Conservation (phyloP, 1,140 invertebrate species). For the Melipona quadrifasciata region DNA sequence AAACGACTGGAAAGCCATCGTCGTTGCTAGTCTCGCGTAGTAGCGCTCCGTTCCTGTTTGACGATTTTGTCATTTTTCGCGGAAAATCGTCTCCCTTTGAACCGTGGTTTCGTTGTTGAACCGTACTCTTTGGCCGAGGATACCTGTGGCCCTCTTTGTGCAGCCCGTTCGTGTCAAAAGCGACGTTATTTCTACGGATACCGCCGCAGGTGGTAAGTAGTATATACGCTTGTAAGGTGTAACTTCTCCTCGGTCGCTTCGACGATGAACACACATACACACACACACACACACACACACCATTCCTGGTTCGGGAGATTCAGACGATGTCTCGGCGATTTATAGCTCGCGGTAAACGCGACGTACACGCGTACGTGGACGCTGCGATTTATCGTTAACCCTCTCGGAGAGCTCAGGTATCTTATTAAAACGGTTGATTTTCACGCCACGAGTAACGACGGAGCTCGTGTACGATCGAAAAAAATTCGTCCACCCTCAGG, state of each 20-base stretch:
- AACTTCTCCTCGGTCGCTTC: slow-evolving; percentile 35
- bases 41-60: neutral
- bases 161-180: neutral
- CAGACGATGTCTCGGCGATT: slow-evolving; percentile 41
- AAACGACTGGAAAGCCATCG: neutral
- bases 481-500: neutral
- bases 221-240: slow-evolving; percentile 26
- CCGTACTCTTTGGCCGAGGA: neutral
- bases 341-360: slow-evolving; percentile 42
- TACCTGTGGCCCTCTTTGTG: neutral
- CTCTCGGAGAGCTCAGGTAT: slow-evolving; percentile 33
- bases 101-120: neutral
- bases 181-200: neutral
- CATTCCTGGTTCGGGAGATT: neutral
- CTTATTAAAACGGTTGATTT: slow-evolving; percentile 47
- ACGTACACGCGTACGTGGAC: slow-evolving; percentile 31
- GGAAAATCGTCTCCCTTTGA: neutral
- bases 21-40: neutral
- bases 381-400: slow-evolving; percentile 38
- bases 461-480: neutral
- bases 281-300: neutral
- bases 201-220: slow-evolving; percentile 23
- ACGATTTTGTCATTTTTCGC: slow-evolving; percentile 2
- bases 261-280: slow-evolving; percentile 14
- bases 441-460: neutral